phyloP scores from a whole-genome alignment of 1,140 invertebrate species.

The Stegodyphus mimosarum region DNA sequence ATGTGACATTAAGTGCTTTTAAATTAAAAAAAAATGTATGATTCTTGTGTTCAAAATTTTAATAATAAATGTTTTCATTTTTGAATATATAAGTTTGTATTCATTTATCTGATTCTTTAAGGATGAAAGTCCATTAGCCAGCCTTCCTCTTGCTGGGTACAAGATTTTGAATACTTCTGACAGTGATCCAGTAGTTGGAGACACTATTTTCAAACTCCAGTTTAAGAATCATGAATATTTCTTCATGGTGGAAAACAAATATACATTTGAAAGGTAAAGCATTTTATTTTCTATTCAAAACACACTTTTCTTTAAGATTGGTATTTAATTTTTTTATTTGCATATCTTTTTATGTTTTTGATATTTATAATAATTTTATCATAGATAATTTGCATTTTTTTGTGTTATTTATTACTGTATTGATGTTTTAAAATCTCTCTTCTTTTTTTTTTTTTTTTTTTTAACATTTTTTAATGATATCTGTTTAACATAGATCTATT shows the following conservation, averaged over 20 bases:
- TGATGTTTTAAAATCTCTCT: background rate
- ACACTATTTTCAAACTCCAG: constrained; percentile 39
- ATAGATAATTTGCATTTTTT: too few relatives aligned
- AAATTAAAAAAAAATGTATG: background rate
- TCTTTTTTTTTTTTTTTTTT: background rate
- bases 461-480: background rate
- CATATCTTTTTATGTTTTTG: background rate
- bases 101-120: background rate
- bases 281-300: too few relatives aligned
- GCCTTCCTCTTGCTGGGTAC: constrained; percentile 42
- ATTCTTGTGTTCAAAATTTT: background rate
- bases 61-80: background rate
- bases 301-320: too few relatives aligned
- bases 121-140: constrained; percentile 50
- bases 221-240: constrained; percentile 54
- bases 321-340: too few relatives aligned
- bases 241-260: constrained; percentile 52
- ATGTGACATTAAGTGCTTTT: too few relatives aligned
- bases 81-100: background rate
- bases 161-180: constrained; percentile 15
- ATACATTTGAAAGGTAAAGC: constrained; percentile 33
- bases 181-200: constrained; percentile 34
- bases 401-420: too few relatives aligned
- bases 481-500: too few relatives aligned
- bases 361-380: background rate